Evolutionary conservation across 2,113 vertebrate genomes (phyloP), one percentile per base, ranked within the genome.

Genomic region (Calonectris borealis): DNA sequence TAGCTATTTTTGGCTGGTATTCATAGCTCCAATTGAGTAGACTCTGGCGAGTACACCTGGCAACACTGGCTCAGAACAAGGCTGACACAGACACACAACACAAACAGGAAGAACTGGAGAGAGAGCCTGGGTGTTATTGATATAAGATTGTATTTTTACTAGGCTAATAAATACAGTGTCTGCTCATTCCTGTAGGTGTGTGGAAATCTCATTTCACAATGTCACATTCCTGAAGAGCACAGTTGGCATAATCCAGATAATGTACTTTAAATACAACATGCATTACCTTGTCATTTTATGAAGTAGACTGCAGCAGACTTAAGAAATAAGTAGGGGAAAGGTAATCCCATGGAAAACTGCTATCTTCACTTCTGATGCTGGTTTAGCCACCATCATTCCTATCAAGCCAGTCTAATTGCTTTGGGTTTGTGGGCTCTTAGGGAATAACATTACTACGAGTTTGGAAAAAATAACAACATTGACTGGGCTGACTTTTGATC

Each of bases 161-260:
- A 89, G 88, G 62, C 79, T 94, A 95, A 95, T 96, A 95, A 95
- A 95, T 75, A 82, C 36, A 51, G 82, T 55, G 81, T 83, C 94
- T 94, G 91, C 89, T 97, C 95, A 76, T 96, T 96, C 85, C 79
- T 92, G 91, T 89, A 93, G 88, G 82, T 83, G 72, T 94, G 83
- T 95, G 97, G 91, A 96, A 97, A 94, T 92, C 65, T 87, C 85
- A 78, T 96, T 93, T 86, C 88, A 83, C 92, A 93, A 87, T 83
- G 82, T 77, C 94, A 88, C 90, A 87, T 96, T 97, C 82, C 97
- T 94, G 94, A 96, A 94, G 92, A 80, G 82, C 27, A 75, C 80
- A 71, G 57, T 1, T 94, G 92, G 86, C 86, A 88, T 72, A 62
- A 72, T 48, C 55, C 44, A 96, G 88, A 82, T 77, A 92, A 92